Percentiles rank a stretch among this genome's conserved stretches.
phyloP scores from a whole-genome alignment of 2,113 vertebrate species.

The Bagarius yarrelli region DNA sequence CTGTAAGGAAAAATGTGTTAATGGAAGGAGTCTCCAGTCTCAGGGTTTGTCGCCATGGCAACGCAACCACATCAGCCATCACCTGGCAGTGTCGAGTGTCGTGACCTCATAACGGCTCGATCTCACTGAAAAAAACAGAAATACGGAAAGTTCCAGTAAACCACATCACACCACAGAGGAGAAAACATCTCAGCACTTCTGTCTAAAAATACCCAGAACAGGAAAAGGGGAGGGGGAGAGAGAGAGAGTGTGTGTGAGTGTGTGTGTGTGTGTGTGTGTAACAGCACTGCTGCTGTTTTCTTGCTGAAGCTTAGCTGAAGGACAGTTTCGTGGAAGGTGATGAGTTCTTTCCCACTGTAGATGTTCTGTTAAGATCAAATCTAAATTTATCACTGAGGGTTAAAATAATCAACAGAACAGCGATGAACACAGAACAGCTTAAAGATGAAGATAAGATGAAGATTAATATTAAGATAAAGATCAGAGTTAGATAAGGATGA shows the following conservation, averaged over 20 bases:
- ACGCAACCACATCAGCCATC: neutral
- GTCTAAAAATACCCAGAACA: constrained; percentile 43
- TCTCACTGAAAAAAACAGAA: neutral
- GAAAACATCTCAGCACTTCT: neutral
- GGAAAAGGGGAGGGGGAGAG: neutral
- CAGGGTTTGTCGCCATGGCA: neutral
- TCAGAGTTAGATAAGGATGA: too few relatives aligned
- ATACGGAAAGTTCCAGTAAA: neutral
- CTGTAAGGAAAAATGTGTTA: neutral
- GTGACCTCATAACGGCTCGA: too few relatives aligned
- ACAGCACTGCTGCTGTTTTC: neutral
- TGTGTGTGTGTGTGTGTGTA: neutral
- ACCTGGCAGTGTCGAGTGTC: neutral
- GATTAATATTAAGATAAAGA: too few relatives aligned
- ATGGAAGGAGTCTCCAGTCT: neutral
- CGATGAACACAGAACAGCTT: too few relatives aligned
- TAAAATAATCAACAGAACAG: too few relatives aligned
- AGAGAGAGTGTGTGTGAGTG: neutral
- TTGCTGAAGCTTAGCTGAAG: constrained; percentile 14
- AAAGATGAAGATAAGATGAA: too few relatives aligned
- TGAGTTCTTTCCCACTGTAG: neutral
- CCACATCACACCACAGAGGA: neutral
- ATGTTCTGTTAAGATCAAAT: neutral
- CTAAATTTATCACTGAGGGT: too few relatives aligned
- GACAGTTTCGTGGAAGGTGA: neutral